Evolutionary conservation across 2,113 vertebrate genomes (phyloP).

Genomic region (Ascaphus truei): DNA sequence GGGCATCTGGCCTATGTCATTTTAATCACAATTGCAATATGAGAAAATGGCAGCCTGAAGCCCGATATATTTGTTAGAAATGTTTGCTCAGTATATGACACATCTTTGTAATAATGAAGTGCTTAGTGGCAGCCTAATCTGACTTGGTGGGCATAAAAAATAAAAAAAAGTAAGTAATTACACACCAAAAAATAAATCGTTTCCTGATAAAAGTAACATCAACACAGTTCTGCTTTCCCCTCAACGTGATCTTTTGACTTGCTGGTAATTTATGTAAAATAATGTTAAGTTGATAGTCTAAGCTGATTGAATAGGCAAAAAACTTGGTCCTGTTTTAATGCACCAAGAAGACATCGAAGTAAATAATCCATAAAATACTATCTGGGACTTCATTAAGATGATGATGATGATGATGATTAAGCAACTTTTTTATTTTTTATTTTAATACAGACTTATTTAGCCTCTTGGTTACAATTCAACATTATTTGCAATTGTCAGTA

Average conservation of each 20-base stretch:
- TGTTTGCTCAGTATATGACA: background rate
- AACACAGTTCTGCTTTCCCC: too few species aligned
- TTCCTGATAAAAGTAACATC: background rate
- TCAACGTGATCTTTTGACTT: background rate
- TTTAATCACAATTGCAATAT: slow-evolving; percentile 33
- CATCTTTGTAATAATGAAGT: background rate
- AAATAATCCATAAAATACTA: background rate
- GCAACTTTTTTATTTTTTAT: background rate
- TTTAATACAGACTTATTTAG: slow-evolving; percentile 15
- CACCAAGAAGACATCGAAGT: background rate
- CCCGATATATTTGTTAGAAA: background rate
- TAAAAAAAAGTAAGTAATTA: background rate
- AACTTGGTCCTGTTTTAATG: too few species aligned
- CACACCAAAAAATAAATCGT: background rate
- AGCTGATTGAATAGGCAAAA: background rate
- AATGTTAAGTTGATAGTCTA: background rate
- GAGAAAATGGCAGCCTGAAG: background rate
- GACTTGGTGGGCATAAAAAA: background rate
- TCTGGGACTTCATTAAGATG: slow-evolving; percentile 8
- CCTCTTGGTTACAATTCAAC: slow-evolving; percentile 29
- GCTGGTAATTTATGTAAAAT: background rate
- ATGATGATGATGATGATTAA: too few species aligned
- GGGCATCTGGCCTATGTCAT: slow-evolving; percentile 63
- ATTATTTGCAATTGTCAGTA: slow-evolving; percentile 14
- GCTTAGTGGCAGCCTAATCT: background rate